phyloP scores from a whole-genome alignment of 2,888 invertebrate genomes.

The Blera fallax region DNA sequence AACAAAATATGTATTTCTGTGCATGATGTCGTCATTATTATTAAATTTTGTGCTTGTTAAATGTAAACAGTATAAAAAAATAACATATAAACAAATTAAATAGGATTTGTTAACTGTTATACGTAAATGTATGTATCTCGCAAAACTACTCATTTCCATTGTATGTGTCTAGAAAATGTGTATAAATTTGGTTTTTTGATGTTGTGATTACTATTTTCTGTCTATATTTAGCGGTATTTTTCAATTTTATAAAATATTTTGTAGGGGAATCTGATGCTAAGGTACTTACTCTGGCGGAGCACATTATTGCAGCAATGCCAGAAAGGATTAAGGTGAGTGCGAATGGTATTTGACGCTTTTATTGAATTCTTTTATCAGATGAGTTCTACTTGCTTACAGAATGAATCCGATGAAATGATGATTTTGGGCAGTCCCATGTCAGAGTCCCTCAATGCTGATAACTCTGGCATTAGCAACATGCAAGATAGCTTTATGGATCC shows the following conservation, averaged over 20 bases:
- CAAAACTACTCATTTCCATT: slow-evolving; percentile 69
- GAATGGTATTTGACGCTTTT: neutral
- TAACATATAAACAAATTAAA: slow-evolving; percentile 47
- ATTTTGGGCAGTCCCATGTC: slow-evolving; percentile 84
- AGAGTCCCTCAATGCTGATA: slow-evolving; percentile 81
- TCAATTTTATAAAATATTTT: slow-evolving; percentile 74
- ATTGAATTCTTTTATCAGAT: neutral
- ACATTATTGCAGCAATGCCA: slow-evolving; percentile 99
- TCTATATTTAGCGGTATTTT: slow-evolving; percentile 2
- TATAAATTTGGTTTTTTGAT: slow-evolving; percentile 66
- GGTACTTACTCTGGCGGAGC: slow-evolving; percentile 96
- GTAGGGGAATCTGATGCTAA: slow-evolving; percentile 96
- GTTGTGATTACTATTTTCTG: slow-evolving; percentile 58
- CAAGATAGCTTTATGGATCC: slow-evolving; percentile 90
- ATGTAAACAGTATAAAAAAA: slow-evolving; percentile 45
- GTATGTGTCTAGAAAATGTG: slow-evolving; percentile 70
- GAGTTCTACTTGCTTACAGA: slow-evolving; percentile 82
- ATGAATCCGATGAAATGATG: slow-evolving; percentile 89
- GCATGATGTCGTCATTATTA: slow-evolving; percentile 66
- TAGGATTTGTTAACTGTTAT: slow-evolving; percentile 73
- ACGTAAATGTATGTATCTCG: slow-evolving; percentile 41
- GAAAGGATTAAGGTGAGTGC: slow-evolving; percentile 94
- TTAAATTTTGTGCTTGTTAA: slow-evolving; percentile 70
- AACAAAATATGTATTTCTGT: slow-evolving; percentile 60
- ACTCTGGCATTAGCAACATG: slow-evolving; percentile 78